Evolutionary conservation across 2,888 invertebrate species (phyloP), one percentile per base, ranked within the genome.

Genomic region (Pherbina coryleti): DNA sequence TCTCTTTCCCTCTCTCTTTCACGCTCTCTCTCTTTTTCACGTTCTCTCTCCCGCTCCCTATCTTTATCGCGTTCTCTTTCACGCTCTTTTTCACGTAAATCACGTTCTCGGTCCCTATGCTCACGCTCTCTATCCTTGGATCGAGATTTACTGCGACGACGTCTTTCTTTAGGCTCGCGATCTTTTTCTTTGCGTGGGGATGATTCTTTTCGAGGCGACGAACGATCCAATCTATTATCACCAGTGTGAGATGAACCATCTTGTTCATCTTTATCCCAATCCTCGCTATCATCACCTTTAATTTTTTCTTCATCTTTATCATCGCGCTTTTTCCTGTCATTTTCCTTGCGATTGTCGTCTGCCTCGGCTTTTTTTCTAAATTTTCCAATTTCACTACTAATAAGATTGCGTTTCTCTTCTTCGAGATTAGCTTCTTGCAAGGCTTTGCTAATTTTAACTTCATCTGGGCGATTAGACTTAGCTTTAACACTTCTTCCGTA

Each of bases 341-440:
- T 90, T 81, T 92, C 90, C 75, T 90, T 90, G 76, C 89, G 87
- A 82, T 89, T 88, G 75, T 90, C 89, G 79, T 90, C 89, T 25
- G 89, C 90, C 79, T 90, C 90, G 19, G 90, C 98, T 83, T 97
- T 96, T 91, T 98, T 98, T 81, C 98, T 93, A 91, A 99, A 99
- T 91, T 97, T 97, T 85, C 97, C 97, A 90, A 99, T 99, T 92
- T 99, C 99, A 84, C 98, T 93, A 86, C 97, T 97, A 84, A 99
- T 99, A 84, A 98, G 93, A 90, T 97, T 97, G 70, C 97, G 94
- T 90, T 98, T 98, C 88, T 98, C 98, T 90, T 98, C 98, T 88
- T 98, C 98, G 80, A 98, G 94, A 89, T 97, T 97, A 44, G 95
- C 95, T 85, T 96, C 96, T 84, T 95, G 95, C 49, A 96, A 91